Evolutionary conservation across 2,797 vertebrate species (phyloP), one percentile per base, ranked within the genome.

Genomic region (Propithecus deckenii): DNA sequence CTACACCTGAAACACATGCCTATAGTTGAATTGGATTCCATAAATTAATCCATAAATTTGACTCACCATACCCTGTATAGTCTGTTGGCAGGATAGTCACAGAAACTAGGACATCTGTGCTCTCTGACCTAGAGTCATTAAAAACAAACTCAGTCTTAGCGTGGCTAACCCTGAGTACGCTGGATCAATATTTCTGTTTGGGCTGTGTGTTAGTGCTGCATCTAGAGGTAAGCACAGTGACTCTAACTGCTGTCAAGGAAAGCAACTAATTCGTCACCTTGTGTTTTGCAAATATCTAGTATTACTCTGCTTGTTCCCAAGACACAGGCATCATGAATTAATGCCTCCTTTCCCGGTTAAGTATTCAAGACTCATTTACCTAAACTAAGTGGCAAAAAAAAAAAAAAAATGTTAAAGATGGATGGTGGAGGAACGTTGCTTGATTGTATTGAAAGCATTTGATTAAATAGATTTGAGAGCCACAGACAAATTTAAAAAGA

Each of bases 381-480:
- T 80, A 76, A 96, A 79, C 38, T 46, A 89, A 91, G 43, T 35
- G 30, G 38, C 69, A 67, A 96, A 59, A 59, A 28, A 57, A 57
- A 57, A 55, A 55, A 55, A 95, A 89, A 94, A 81, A 80, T 72
- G 79, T 88, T 50, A 41, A 87, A 93, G 55, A 15, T 43, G 35
- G 61, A 15, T 86, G 30, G 61, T 76, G 32, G 22, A 72, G 46
- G 55, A 41, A 38, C 15, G 5, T 38, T 13, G 23, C 41, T 75
- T 55, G n/a, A 78, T 76, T 91, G 28, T 61, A 38, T 12, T 48
- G 38, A 92, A 83, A 96, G 80, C 55, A 22, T 71, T 93, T 81
- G 88, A 91, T 91, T 93, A 81, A 85, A 43, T 63, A 63, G 79
- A 91, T 63, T 92, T 38, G 14, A 83, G 75, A 79, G 83, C 79